These are phyloP conservation scores for Anolis apletophallus DNA, from an alignment of 2,797 vertebrate species.

Conservation along the genomic window DNA sequence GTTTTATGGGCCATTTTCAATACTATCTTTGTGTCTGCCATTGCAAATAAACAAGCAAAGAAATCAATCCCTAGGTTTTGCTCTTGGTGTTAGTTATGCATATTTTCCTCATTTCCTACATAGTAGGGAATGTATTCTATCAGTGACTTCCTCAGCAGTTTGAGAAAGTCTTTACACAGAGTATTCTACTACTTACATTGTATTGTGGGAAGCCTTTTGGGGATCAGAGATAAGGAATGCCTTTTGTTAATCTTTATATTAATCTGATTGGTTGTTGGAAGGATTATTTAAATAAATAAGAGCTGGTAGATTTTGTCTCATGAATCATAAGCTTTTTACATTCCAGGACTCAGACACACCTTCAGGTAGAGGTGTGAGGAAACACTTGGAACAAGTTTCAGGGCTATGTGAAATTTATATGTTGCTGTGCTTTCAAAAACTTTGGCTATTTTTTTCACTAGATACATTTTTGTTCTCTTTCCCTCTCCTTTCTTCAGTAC, in stretches of 20 bases:
- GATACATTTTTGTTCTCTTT: not conserved
- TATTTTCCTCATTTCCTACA: constrained; percentile 1
- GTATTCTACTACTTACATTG: not conserved
- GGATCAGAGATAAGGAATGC: not conserved
- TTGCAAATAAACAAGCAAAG: not conserved
- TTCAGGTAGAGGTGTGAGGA: constrained; percentile 18
- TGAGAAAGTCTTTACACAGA: not conserved
- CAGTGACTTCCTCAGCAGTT: not conserved
- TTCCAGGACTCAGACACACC: constrained; percentile 18
- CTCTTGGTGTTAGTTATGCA: not conserved
- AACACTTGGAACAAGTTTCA: constrained; percentile 15
- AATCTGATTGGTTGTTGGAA: constrained; percentile 26
- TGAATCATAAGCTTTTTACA: not conserved
- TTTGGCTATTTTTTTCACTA: constrained; percentile 13
- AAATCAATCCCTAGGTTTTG: no score
- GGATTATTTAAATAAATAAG: constrained; percentile 10
- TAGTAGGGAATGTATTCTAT: not conserved
- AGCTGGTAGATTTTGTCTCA: constrained; percentile 25
- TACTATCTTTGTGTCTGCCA: not conserved
- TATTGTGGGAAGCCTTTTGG: constrained; percentile 9
- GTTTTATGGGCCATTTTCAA: not conserved
- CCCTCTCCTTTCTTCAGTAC: not conserved
- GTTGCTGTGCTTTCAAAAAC: constrained; percentile 9
- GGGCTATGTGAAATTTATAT: not conserved
- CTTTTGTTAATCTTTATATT: constrained; percentile 33